Base-by-base conservation (phyloP, 2,888 invertebrate genomes). In the Arge pagana region DNA sequence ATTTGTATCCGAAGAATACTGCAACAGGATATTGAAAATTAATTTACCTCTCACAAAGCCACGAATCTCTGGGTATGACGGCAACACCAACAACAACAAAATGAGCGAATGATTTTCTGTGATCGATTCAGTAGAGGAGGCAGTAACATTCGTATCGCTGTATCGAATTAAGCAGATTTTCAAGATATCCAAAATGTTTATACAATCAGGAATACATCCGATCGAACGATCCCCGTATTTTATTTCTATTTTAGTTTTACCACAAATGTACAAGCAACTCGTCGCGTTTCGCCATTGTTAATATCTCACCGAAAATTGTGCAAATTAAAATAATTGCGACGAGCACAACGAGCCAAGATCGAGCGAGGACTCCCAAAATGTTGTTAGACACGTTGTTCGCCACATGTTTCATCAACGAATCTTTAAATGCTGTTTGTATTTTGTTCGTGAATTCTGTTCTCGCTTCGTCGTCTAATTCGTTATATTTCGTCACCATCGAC, bases 1-100 rank as follows among this genome's bases (percentile, higher is more conserved):
- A 80, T 76, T 90, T 92, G 80, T 90, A 92, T 56, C 89, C 88
- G 78, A 93, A 90, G 79, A 93, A 90, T 55, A 86, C 93, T 93
- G 84, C 6, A 86, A 87, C 53, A 58, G 67, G 67, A n/a, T n/a
- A n/a, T n/a, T n/a, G n/a, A n/a, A n/a, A n/a, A n/a, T n/a, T n/a
- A n/a, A n/a, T n/a, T n/a, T n/a, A n/a, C n/a, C n/a, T n/a, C n/a
- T n/a, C n/a, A n/a, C n/a, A n/a, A n/a, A n/a, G n/a, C n/a, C n/a
- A n/a, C n/a, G n/a, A n/a, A n/a, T n/a, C n/a, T n/a, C n/a, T n/a
- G n/a, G n/a, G n/a, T n/a, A n/a, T n/a, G n/a, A n/a, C n/a, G n/a
- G n/a, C n/a, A n/a, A n/a, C n/a, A n/a, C n/a, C n/a, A n/a, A n/a
- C n/a, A n/a, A n/a, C n/a, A n/a, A n/a, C n/a, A n/a, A n/a, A 18